phyloP scores from a whole-genome alignment of 2,113 vertebrate species.

The Chaetops frenatus region DNA sequence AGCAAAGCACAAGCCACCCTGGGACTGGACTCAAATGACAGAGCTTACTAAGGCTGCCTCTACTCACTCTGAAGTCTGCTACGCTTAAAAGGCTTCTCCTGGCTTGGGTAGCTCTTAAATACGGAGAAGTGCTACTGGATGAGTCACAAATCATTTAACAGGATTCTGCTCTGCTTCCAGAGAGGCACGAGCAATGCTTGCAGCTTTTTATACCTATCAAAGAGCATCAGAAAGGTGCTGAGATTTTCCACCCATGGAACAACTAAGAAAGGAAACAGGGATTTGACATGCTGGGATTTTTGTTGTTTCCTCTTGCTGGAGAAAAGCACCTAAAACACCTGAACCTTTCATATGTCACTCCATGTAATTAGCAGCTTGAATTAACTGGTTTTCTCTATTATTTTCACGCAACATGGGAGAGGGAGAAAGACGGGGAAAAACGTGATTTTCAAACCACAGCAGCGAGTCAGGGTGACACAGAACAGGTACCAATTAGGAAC shows the following conservation, averaged over 20 bases:
- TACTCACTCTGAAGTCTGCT: background rate
- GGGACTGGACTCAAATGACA: background rate
- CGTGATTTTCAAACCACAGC: background rate
- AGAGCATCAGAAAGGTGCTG: background rate
- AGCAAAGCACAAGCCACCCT: background rate
- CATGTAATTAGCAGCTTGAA: background rate
- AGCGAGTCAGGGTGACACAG: background rate
- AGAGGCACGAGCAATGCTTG: background rate
- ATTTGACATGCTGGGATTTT: background rate
- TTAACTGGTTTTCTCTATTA: background rate
- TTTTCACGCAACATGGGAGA: background rate
- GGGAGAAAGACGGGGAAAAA: background rate
- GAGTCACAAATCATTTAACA: constrained; percentile 10
- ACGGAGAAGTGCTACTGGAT: background rate
- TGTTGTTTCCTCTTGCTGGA: background rate
- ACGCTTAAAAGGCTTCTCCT: background rate
- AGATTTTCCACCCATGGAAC: background rate
- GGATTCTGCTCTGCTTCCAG: background rate
- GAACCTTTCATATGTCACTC: background rate
- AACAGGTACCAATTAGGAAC: background rate
- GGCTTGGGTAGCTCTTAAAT: background rate
- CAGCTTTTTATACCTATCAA: background rate
- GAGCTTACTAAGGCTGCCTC: background rate
- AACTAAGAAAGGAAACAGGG: background rate
- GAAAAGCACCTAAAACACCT: background rate